Conservation (phyloP, 2,888 invertebrate genomes). For the Margaritifera margaritifera region DNA sequence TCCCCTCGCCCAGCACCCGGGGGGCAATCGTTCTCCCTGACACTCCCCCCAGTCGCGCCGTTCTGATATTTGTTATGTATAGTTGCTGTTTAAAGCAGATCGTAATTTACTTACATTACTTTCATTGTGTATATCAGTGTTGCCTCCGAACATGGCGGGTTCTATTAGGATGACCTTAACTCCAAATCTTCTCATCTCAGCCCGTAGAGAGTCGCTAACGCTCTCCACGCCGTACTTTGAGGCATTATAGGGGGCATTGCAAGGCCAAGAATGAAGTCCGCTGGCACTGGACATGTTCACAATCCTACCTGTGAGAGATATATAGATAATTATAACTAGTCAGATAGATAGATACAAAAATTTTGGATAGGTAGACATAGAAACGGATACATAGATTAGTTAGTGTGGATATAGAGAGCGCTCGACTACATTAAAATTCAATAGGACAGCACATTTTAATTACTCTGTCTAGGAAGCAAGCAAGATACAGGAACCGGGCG, state of each 20-base stretch:
- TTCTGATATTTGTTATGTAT: no score
- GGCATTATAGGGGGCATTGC: constrained; percentile 34
- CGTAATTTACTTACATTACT: constrained; percentile 22
- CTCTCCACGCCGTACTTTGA: constrained; percentile 42
- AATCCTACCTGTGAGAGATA: constrained; percentile 37
- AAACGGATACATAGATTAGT: neutral
- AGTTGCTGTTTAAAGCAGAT: no score
- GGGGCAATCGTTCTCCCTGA: no score
- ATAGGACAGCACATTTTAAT: no score
- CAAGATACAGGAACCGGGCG: no score
- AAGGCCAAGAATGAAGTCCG: constrained; percentile 55
- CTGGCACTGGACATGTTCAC: constrained; percentile 66
- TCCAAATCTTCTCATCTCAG: constrained; percentile 47
- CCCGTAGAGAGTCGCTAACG: constrained; percentile 39
- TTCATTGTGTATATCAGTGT: constrained; percentile 26
- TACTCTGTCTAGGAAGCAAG: no score
- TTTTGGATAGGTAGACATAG: neutral
- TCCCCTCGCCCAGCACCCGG: no score
- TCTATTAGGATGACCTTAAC: constrained; percentile 41
- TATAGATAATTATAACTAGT: neutral
- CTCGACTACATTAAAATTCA: no score
- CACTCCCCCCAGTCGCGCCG: no score
- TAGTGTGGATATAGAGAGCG: no score
- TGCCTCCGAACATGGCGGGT: constrained; percentile 66
- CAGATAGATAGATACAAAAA: neutral